A percentile compares a stretch with the other conserved stretches of the same genome.
Conservation (phyloP, 2,888 invertebrate genomes). For the Hesperia comma region DNA sequence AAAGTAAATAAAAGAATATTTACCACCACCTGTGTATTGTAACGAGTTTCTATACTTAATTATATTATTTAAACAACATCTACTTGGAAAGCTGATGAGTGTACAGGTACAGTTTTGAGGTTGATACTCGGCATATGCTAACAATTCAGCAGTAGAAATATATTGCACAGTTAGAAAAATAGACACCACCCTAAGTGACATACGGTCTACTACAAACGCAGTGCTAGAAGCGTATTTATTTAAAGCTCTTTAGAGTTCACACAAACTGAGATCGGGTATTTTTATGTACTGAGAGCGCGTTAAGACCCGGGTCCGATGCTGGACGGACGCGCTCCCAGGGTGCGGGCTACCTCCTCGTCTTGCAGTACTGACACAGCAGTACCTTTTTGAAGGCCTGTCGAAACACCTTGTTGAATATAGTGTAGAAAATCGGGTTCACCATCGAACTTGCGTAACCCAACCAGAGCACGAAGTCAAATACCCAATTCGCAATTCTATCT, state of each 20-base stretch:
- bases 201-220: constrained; percentile 15
- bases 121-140: constrained; percentile 2
- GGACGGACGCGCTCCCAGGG: constrained; percentile 81
- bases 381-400: constrained; percentile 95
- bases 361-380: constrained; percentile 89
- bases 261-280: constrained; percentile 76
- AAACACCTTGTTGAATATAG: constrained; percentile 97
- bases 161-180: constrained; percentile 35
- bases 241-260: constrained; percentile 65
- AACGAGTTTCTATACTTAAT: neutral
- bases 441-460: constrained; percentile 96
- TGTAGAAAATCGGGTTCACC: constrained; percentile 98
- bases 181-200: constrained; percentile 25
- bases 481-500: constrained; percentile 88
- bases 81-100: constrained; percentile 25
- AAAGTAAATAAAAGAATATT: neutral
- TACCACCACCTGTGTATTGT: neutral
- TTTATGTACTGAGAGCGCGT: constrained; percentile 79
- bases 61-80: neutral
- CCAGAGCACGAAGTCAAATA: constrained; percentile 95
- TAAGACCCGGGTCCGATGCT: constrained; percentile 73
- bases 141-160: constrained; percentile 20
- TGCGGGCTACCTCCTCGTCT: constrained; percentile 76
- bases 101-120: constrained; percentile 33
- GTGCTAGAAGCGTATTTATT: constrained; percentile 42